A percentile compares a stretch with the other conserved stretches of the same genome.
Conservation (phyloP, 2,113 vertebrate species). For the Alces alces region DNA sequence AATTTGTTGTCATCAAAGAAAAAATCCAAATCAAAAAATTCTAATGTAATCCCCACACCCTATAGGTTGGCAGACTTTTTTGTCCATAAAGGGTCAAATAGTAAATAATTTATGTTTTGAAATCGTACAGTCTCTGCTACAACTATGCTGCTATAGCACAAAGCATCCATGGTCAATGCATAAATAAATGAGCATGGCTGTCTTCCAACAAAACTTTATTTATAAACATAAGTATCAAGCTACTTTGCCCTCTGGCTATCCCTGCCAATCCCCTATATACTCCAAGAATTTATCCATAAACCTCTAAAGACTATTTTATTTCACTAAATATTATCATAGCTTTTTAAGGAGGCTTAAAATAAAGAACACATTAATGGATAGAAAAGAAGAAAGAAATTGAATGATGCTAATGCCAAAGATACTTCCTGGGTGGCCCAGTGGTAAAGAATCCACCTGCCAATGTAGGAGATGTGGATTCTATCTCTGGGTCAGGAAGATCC, state of each 20-base stretch:
- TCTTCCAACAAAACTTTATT: background rate
- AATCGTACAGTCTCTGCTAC: background rate
- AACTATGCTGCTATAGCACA: background rate
- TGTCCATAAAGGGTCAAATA: background rate
- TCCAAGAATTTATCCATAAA: background rate
- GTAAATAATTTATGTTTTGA: background rate
- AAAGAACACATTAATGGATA: background rate
- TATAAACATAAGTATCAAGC: background rate
- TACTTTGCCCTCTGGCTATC: background rate
- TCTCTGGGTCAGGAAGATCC: background rate
- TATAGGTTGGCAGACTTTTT: background rate
- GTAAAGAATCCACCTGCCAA: background rate
- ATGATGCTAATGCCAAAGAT: background rate
- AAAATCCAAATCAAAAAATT: background rate
- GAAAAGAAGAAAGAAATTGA: background rate
- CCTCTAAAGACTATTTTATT: background rate
- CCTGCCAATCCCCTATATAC: background rate
- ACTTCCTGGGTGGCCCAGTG: background rate
- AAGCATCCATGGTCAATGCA: background rate
- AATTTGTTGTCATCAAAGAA: background rate
- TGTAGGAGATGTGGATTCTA: fast-evolving
- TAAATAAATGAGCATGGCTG: background rate
- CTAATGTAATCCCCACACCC: background rate
- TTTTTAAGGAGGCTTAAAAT: background rate
- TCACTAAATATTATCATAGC: background rate